Base-by-base conservation (phyloP, 2,888 invertebrate species). In the Pollenia labialis region DNA sequence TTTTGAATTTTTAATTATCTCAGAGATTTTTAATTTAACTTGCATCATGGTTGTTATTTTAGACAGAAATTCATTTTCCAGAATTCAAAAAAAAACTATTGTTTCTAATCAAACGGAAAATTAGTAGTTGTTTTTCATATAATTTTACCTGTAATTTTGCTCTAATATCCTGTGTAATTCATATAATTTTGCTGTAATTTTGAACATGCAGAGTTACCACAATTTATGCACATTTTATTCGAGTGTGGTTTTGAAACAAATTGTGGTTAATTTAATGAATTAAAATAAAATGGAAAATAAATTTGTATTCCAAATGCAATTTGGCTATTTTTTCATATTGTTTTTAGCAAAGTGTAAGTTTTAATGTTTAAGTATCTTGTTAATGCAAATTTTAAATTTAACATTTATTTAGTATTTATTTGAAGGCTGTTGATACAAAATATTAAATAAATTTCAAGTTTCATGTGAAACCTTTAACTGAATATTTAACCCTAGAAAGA, bases 221-320 rank as follows among this genome's bases (percentile, higher is more conserved):
- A 77, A 68, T 60, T 62, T 60, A 40, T 60, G 60, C 23, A 60
- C 18, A 74, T 80, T 66, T 66, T 46, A 77, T 77, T 69, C 23
- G 50, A 62, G 46, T 80, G 75, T 62, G 80, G 85, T 71, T 69
- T 80, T 72, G 10, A 11, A 66, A 74, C 75, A 80, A 80, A 80
- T 75, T 85, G 80, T 71, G 80, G 85, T 85, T 71, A 58, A 69
- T 75, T 75, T 75, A 75, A 64, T 52, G 23, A 64, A 77, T 77
- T 66, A 56, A 66, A 68, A 77, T 68, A 68, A 32, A 32, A 56
- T 46, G 12, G 44, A 56, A 23, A 71, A 56, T 71, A n/a, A 8
- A 48, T 66, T 32, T 48, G 8, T 48, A 9, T 7, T 32, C 23
- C 7, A 32, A 14, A 6, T 58, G 58, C 7, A 6, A 8, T 56